Base-by-base conservation (phyloP, 2,888 invertebrate genomes). In the Philopedon plagiatum region DNA sequence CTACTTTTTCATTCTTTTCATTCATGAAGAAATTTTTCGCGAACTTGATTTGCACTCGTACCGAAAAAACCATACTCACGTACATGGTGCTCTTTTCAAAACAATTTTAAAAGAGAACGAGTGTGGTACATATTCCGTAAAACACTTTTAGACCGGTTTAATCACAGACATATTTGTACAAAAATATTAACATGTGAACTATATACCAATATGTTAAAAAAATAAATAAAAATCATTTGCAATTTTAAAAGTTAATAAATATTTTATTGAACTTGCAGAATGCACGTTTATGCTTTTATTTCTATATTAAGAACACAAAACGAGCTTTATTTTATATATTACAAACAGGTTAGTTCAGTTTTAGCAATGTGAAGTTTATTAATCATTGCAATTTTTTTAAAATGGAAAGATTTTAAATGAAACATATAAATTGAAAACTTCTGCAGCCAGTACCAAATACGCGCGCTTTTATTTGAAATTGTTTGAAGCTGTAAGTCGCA, bases 101-200 rank as follows among this genome's bases (percentile, higher is more conserved):
- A 13, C 41, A 66, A 66, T 57, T 66, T 66, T 58, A 66, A 57
- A 66, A 66, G 66, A 57, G 66, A 57, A 58, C 41, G n/a, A 63
- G 46, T 23, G 64, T 64, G 64, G 54, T 64, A 64, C 39, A 64
- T 54, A 64, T 58, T 66, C 46, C 13, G 41, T 46, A 66, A 56
- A 65, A 57, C 34, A 58, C 66, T 46, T 66, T 66, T 57, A 66
- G 66, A 66, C 66, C 66, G 66, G 66, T 66, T 66, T 66, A 9
- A 56, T 54, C 58, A 57, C 60, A 34, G 39, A 15, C 18, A 41
- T 26, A 13, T 41, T 60, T 46, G 49, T 39, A 37, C 26, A 51
- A 63, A 49, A 34, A 13, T 54, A 46, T 29, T n/a, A 15, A 26
- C 34, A 46, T 23, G 13, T 49, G 62, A 21, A 46, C 62, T 62